Evolutionary conservation across 2,113 vertebrate species (phyloP), one percentile per base, ranked within the genome.

Genomic region (Patagioenas fasciata): DNA sequence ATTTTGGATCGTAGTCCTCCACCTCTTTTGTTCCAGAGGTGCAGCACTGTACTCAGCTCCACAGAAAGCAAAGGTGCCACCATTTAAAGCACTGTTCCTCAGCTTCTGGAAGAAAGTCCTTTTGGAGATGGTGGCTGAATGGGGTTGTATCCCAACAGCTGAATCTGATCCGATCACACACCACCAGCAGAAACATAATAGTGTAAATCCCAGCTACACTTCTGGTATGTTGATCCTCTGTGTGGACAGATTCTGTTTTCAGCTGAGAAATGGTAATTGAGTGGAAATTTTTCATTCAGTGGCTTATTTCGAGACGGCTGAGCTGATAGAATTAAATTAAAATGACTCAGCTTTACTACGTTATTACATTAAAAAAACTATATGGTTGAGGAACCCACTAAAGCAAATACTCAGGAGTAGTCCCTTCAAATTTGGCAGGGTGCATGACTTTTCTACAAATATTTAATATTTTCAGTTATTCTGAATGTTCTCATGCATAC

Each of bases 381-480:
- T 14, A 62, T 87, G 34, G 85, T 89, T 85, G 66, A 88, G n/a
- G 42, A 85, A 69, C 48, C 53, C 19, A 91, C 15, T 89, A 53
- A 89, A 16, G 29, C 44, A 91, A 88, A 94, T 69, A 44, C 36
- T 80, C 57, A 94, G 95, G 88, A 94, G 25, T 44, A 11, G 18
- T 80, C 74, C 44, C 90, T 90, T 94, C 74, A 57, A 50, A 80
- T 88, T 73, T 93, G 88, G 66, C 82, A 85, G 79, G 36, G 90
- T 80, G 50, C 11, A 54, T 85, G 66, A 81, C 70, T 92, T 89
- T 56, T 75, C 50, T 80, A 14, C 10, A 69, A 44, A 85, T 26
- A 89, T 58, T 60, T 79, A 7, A 0, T n/a, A 81, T 89, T 80
- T 85, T 23, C 51, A 51, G 32, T 64, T 84, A 58, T 85, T 87